These are phyloP conservation scores for Nasonovia ribisnigri DNA, from an alignment of 2,888 invertebrate genomes.

Conservation along the genomic window DNA sequence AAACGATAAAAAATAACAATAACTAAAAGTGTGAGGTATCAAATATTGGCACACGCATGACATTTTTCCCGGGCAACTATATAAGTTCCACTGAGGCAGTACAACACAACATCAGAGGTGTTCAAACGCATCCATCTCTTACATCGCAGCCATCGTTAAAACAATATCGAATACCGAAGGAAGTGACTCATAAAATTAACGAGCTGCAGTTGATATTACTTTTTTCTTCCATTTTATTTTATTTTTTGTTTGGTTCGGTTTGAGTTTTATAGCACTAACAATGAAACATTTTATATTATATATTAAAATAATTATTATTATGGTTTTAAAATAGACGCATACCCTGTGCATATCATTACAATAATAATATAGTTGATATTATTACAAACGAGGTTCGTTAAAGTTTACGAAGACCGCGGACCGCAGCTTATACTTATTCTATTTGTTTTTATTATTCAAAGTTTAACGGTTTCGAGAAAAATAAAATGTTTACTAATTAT, in stretches of 20 bases:
- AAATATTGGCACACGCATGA: not conserved
- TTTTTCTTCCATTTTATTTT: not conserved
- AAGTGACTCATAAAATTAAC: not conserved
- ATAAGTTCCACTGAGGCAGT: not conserved
- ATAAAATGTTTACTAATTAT: not conserved
- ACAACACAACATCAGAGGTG: not conserved
- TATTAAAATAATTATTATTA: not conserved
- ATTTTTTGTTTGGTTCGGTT: not conserved
- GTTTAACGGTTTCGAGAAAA: not conserved
- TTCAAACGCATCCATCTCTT: not conserved
- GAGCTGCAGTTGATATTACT: not conserved
- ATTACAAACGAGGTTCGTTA: not conserved
- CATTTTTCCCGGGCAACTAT: not conserved
- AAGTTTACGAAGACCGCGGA: not conserved
- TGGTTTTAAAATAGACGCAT: not conserved
- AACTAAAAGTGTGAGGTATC: not conserved
- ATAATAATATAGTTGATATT: not conserved
- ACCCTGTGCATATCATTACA: not conserved
- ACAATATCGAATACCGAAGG: not conserved
- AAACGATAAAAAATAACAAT: not conserved
- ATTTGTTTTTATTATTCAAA: slow-evolving; percentile 10
- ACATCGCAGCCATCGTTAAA: not conserved
- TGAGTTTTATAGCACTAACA: not conserved
- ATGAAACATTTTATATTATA: not conserved
- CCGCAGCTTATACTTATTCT: not conserved